These are phyloP conservation scores for Anoplophora glabripennis DNA, from an alignment of 1,140 invertebrate genomes.

Conservation along the genomic window DNA sequence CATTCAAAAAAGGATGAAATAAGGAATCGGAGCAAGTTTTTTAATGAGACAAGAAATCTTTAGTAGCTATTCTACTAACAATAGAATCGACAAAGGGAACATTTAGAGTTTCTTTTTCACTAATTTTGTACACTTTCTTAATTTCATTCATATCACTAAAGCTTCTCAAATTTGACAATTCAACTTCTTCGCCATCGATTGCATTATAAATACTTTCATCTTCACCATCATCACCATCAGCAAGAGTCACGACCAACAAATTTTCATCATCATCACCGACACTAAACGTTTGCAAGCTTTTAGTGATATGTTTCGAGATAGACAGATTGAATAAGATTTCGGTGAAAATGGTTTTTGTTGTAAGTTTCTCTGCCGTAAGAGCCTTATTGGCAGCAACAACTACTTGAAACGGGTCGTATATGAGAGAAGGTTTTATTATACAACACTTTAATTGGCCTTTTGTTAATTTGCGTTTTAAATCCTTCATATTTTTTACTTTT, in stretches of 20 bases:
- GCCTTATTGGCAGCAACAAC: constrained; percentile 67
- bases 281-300: constrained; percentile 64
- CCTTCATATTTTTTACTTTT: constrained; percentile 58
- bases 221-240: constrained; percentile 50
- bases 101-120: constrained; percentile 27
- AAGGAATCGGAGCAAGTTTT: too few relatives aligned
- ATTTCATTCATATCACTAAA: constrained; percentile 27
- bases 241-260: constrained; percentile 58
- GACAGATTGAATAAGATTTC: constrained; percentile 71
- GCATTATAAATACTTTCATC: constrained; percentile 13
- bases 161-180: constrained; percentile 28
- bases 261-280: constrained; percentile 55
- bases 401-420: constrained; percentile 65
- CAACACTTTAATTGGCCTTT: constrained; percentile 58
- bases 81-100: constrained; percentile 38
- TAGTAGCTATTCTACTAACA: constrained; percentile 41
- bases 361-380: constrained; percentile 55
- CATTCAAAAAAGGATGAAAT: too few relatives aligned
- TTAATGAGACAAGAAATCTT: constrained; percentile 28
- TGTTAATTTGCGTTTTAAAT: constrained; percentile 55
- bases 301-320: constrained; percentile 64
- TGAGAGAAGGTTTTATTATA: constrained; percentile 59
- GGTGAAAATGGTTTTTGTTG: constrained; percentile 61
- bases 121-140: constrained; percentile 35
- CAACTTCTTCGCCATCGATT: constrained; percentile 33